These are phyloP conservation scores for Thalpophila matura DNA, from an alignment of 2,888 invertebrate genomes.

Conservation along the genomic window DNA sequence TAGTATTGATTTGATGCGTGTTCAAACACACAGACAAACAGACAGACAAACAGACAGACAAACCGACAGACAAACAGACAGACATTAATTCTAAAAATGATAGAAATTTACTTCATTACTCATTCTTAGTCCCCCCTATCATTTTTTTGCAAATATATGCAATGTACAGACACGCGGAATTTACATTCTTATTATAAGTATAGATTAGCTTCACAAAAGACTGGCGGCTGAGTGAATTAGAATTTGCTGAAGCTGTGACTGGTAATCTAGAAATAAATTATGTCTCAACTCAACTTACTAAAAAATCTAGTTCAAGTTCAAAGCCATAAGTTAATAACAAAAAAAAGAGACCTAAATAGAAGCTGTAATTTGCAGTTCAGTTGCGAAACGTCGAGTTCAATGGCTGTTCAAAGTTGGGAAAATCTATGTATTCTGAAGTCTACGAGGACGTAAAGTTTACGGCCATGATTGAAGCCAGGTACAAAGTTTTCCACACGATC, in stretches of 20 bases:
- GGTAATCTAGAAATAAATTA: no score
- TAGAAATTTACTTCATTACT: no score
- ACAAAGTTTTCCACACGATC: constrained; percentile 76
- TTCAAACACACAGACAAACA: no score
- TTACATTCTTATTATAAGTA: no score
- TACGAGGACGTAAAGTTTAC: constrained; percentile 74
- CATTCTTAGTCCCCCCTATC: no score
- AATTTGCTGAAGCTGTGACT: no score
- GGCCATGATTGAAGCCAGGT: constrained; percentile 70
- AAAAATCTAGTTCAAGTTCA: background rate
- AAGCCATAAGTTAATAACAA: background rate
- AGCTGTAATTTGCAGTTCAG: background rate
- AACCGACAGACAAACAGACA: no score
- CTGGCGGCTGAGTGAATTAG: background rate
- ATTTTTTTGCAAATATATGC: no score
- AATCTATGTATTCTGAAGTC: constrained; percentile 69
- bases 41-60: no score
- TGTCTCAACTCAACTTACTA: background rate
- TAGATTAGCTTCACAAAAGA: background rate
- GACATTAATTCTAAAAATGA: no score
- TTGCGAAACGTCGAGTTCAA: constrained; percentile 17
- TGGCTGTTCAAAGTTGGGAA: constrained; percentile 26
- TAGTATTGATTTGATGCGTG: no score
- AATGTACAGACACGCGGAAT: no score
- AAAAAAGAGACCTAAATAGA: background rate